Evolutionary conservation across 64 coral and sea anemone species (phyloP), one percentile per base, ranked within the genome.

Genomic region (Hydrozoanthus tunicans): DNA sequence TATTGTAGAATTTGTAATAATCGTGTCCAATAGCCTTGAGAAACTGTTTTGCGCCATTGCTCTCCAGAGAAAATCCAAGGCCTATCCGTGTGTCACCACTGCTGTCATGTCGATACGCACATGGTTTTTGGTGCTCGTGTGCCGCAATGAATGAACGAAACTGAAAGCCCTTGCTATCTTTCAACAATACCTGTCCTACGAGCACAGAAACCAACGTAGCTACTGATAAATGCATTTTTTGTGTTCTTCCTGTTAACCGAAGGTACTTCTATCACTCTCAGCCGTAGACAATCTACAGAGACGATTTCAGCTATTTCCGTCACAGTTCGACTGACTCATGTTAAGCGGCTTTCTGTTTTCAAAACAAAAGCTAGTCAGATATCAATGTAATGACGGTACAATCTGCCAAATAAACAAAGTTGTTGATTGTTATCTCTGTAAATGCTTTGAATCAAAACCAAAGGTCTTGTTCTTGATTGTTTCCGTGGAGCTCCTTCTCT

Each of bases 71-170:
- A 6, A 88, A 73, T n/a, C 69, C 68, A 56, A 65, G 53, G 2
- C 84, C 84, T 1, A 88, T 14, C 15, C 68, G 69, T 23, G 55
- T 74, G 53, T 43, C n/a, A 32, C 84, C 84, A 58, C 5, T 58
- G 4, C 60, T 3, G 11, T 88, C 84, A 59, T 43, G 32, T 43
- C n/a, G 84, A 88, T 74, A 88, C 11, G 53, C 84, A 88, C 84
- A 88, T 88, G 84, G 68, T 20, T 14, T 88, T 59, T 58, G 20
- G 6, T 60, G 68, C 84, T 88, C 84, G 84, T 88, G 84, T 27
- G 60, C 84, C 5, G 20, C 84, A 74, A 88, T 73, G 84, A 88
- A 88, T 88, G 84, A 88, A 88, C 68, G 55, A 32, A 60, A 60
- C 24, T 9, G 3, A 11, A 20, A 74, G 32, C n/a, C 72, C 56